Base-by-base conservation (phyloP, 2,888 invertebrate genomes). In the Pollenia amentaria region DNA sequence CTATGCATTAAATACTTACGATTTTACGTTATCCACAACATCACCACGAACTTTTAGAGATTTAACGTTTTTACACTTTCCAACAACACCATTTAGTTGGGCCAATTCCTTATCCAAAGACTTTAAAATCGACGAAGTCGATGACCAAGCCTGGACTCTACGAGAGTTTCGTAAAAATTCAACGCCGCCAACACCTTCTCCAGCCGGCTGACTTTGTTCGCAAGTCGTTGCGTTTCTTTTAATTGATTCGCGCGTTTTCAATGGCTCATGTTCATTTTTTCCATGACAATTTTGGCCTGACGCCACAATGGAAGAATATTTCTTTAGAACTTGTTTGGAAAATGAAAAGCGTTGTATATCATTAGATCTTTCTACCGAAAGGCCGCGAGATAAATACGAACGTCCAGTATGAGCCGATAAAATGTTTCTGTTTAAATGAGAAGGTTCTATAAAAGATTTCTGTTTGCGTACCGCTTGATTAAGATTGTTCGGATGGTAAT, bases 361-460 rank as follows among this genome's bases (percentile, higher is more conserved):
- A 40, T 90, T 89, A 82, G 92, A 91, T 12, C 91, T 90, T 42
- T 90, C 92, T 4, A 92, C 90, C 38, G 91, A 92, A 42, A 91
- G 89, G 6, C 91, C 92, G 7, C 92, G 89, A 12, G 90, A 89
- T 18, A 91, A 83, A 51, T 90, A 90, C 7, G 89, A 85, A 11
- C 92, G 89, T 44, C 89, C 70, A 16, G 29, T 78, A 14, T 53
- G 51, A 40, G 65, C n/a, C 29, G 69, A 18, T 51, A 86, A 46
- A 48, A 51, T 11, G 2, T 40, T 48, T 72, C 67, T 82, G 40
- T 69, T 76, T 2, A 69, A 53, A n/a, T 82, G 16, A 38, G 62
- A 62, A 85, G 89, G 29, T 79, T 91, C 92, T n/a, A 90, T 89
- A 38, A 92, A 90, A 4, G 92, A 91, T 55, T 91, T 89, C 78